Percentiles rank a stretch among this genome's conserved stretches.
Conservation (phyloP, 2,113 vertebrate species). For the Mesembrinibis cayennensis region DNA sequence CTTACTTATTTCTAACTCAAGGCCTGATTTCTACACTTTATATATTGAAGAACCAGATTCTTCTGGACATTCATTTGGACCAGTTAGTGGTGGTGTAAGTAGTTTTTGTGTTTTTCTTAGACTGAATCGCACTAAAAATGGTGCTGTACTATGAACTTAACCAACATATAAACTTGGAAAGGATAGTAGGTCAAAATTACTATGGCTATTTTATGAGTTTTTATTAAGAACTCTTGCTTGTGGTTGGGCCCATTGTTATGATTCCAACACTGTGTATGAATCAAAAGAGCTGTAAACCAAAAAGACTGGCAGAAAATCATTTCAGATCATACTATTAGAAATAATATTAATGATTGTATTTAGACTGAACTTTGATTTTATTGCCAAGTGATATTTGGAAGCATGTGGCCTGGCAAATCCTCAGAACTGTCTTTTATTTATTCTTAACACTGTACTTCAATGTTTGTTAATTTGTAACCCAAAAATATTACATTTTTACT, state of each 20-base stretch:
- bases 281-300: background rate
- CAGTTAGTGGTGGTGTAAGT: constrained; percentile 83
- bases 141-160: background rate
- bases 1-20: constrained; percentile 57
- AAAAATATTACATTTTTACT: background rate
- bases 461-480: background rate
- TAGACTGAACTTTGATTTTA: background rate
- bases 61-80: constrained; percentile 84
- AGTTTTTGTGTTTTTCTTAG: background rate
- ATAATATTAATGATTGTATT: background rate
- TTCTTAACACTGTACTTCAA: background rate
- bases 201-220: background rate
- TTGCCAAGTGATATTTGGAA: background rate
- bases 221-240: background rate
- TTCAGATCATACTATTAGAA: background rate
- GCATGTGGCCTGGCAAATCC: background rate
- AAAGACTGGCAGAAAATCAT: background rate
- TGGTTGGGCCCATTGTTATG: background rate
- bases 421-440: background rate
- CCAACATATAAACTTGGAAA: background rate
- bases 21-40: constrained; percentile 89
- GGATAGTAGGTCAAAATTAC: background rate
- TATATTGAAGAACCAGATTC: constrained; percentile 91
- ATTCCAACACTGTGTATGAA: background rate
- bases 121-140: background rate